phyloP scores from a whole-genome alignment of 2,888 invertebrate genomes.

The Scaptomyza polygonia region DNA sequence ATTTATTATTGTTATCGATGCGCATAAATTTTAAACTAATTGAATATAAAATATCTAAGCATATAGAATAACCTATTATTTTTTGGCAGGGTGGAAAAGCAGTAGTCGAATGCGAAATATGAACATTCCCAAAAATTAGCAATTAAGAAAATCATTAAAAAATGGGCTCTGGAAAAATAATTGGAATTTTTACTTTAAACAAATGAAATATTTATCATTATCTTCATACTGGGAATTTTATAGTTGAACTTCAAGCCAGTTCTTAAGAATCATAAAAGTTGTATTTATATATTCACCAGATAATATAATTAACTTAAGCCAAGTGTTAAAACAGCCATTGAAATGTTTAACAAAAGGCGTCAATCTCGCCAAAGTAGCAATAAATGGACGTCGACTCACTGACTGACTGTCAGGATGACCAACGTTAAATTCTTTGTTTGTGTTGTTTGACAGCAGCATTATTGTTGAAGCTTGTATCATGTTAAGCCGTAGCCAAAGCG shows the following conservation, averaged over 20 bases:
- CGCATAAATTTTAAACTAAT: slow-evolving; percentile 39
- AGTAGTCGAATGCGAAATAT: too few species aligned
- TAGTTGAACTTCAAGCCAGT: too few species aligned
- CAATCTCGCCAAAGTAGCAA: slow-evolving; percentile 20
- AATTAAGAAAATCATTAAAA: too few species aligned
- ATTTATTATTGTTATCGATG: slow-evolving; percentile 40
- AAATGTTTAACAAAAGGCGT: slow-evolving; percentile 36
- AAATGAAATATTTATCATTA: too few species aligned
- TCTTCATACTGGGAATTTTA: too few species aligned
- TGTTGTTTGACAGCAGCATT: slow-evolving; percentile 35
- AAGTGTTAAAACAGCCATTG: not conserved
- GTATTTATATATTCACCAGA: too few species aligned
- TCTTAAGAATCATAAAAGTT: too few species aligned
- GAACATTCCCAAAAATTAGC: too few species aligned
- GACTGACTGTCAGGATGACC: slow-evolving; percentile 28
- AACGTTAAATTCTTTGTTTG: slow-evolving; percentile 17
- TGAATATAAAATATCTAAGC: slow-evolving; percentile 46
- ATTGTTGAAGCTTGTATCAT: slow-evolving; percentile 10
- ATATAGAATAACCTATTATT: slow-evolving; percentile 12
- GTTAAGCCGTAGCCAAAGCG: slow-evolving; percentile 6
- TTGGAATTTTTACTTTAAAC: too few species aligned
- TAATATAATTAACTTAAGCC: too few species aligned
- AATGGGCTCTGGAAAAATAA: too few species aligned
- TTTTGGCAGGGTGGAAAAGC: too few species aligned
- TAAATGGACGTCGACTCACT: slow-evolving; percentile 21